These are phyloP conservation scores for Sebastes oblongus DNA, from an alignment of 2,797 vertebrate genomes.

Conservation along the genomic window DNA sequence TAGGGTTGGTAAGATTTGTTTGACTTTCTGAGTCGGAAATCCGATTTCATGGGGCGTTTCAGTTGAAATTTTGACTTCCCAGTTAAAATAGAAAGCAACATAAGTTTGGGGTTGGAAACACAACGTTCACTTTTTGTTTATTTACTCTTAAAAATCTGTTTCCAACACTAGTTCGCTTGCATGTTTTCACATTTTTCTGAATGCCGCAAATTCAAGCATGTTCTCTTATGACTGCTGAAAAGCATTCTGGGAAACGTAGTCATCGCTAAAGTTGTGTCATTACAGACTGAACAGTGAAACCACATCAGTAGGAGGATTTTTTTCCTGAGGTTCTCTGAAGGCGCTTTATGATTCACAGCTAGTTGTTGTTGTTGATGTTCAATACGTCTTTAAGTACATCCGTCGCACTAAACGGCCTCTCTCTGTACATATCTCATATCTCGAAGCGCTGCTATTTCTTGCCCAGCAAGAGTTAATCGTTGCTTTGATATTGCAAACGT, in stretches of 20 bases:
- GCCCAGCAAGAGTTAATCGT: slow-evolving; percentile 81
- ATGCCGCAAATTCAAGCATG: too few species aligned
- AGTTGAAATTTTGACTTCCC: background rate
- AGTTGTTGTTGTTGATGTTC: background rate
- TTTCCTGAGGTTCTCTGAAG: slow-evolving; percentile 35
- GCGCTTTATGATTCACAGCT: slow-evolving; percentile 43
- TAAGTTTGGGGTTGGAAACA: background rate
- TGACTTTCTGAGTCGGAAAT: too few species aligned
- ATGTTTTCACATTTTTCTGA: too few species aligned
- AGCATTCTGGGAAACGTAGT: slow-evolving; percentile 34
- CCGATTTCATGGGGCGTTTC: too few species aligned
- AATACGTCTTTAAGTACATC: slow-evolving; percentile 27
- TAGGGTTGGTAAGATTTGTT: too few species aligned
- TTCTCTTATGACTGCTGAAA: background rate
- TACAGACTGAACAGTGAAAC: background rate
- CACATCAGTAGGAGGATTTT: background rate
- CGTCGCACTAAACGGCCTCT: slow-evolving; percentile 48
- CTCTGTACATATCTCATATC: slow-evolving; percentile 20
- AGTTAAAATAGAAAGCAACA: too few species aligned
- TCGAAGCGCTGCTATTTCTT: slow-evolving; percentile 60
- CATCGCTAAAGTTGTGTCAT: too few species aligned
- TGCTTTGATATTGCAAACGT: slow-evolving; percentile 79
- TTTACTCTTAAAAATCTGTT: background rate
- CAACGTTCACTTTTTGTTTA: background rate
- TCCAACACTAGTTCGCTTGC: background rate